phyloP scores from a whole-genome alignment of 2,888 invertebrate species.

The Hypsopygia costalis region DNA sequence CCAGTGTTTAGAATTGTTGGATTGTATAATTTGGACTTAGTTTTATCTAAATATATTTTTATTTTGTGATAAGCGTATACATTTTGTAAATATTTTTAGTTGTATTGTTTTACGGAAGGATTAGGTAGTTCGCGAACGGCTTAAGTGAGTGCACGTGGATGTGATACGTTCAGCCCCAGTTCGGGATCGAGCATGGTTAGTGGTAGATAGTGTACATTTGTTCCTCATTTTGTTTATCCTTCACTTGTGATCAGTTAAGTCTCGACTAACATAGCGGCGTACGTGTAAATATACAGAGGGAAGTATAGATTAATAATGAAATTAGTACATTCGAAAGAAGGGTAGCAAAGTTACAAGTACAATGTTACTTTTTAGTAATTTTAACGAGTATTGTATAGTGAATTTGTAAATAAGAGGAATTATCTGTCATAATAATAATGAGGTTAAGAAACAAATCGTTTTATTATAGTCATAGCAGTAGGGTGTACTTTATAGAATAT shows the following conservation, averaged over 20 bases:
- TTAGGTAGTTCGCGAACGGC: constrained; percentile 56
- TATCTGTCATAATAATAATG: constrained; percentile 80
- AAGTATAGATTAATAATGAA: constrained; percentile 41
- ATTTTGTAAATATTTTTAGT: constrained; percentile 70
- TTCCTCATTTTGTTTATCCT: constrained; percentile 70
- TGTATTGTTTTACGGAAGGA: constrained; percentile 41
- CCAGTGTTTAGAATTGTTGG: constrained; percentile 75
- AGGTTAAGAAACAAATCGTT: constrained; percentile 76
- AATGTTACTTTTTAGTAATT: constrained; percentile 76
- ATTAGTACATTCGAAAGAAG: constrained; percentile 67
- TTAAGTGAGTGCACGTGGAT: constrained; percentile 56
- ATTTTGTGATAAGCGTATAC: constrained; percentile 71
- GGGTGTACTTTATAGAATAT: constrained; percentile 67
- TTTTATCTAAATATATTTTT: constrained; percentile 55
- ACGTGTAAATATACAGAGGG: constrained; percentile 57
- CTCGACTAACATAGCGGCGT: constrained; percentile 68
- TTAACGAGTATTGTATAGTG: constrained; percentile 71
- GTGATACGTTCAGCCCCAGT: constrained; percentile 61
- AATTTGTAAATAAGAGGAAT: constrained; percentile 78
- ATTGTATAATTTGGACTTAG: constrained; percentile 60
- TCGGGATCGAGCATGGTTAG: constrained; percentile 58
- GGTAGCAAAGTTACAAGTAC: constrained; percentile 74
- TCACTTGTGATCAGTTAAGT: constrained; percentile 71
- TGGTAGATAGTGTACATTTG: constrained; percentile 69
- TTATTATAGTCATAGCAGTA: constrained; percentile 75